Percentiles rank a stretch among this genome's conserved stretches.
phyloP scores from a whole-genome alignment of 2,113 vertebrate genomes.

The Heterotilapia buettikoferi region DNA sequence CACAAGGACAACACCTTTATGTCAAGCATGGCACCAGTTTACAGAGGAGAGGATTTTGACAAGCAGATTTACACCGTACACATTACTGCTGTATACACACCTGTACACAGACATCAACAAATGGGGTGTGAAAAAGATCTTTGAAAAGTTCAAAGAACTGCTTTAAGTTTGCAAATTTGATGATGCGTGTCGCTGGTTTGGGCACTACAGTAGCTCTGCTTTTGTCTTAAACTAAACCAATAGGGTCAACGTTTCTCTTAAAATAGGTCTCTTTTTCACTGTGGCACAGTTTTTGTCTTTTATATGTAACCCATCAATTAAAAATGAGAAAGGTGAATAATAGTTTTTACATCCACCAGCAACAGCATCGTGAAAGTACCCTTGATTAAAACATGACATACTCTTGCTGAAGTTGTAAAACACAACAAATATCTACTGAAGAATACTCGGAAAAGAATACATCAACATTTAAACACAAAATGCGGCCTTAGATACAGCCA shows the following conservation, averaged over 20 bases:
- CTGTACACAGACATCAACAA: slow-evolving; percentile 33
- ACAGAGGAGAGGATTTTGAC: slow-evolving; percentile 35
- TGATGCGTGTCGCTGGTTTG: neutral
- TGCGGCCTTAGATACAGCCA: neutral
- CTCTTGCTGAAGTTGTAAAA: neutral
- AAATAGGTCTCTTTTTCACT: neutral
- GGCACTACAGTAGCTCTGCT: neutral
- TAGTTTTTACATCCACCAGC: neutral
- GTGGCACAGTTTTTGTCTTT: neutral
- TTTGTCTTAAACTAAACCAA: neutral
- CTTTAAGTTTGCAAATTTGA: neutral
- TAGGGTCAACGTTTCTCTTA: neutral
- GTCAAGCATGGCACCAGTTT: slow-evolving; percentile 40
- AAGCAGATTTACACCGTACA: slow-evolving; percentile 57
- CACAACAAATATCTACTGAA: slow-evolving; percentile 29
- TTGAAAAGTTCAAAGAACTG: neutral
- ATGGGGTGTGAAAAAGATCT: neutral
- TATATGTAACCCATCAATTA: neutral
- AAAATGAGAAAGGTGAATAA: neutral
- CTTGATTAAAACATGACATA: slow-evolving; percentile 6
- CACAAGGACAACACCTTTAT: slow-evolving; percentile 32
- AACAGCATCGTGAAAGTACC: neutral
- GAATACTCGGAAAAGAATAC: slow-evolving; percentile 15
- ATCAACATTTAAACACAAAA: slow-evolving; percentile 27
- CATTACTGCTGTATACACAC: slow-evolving; percentile 30